Evolutionary conservation across 2,113 vertebrate species (phyloP).

Genomic region (Alaudala cheleensis): DNA sequence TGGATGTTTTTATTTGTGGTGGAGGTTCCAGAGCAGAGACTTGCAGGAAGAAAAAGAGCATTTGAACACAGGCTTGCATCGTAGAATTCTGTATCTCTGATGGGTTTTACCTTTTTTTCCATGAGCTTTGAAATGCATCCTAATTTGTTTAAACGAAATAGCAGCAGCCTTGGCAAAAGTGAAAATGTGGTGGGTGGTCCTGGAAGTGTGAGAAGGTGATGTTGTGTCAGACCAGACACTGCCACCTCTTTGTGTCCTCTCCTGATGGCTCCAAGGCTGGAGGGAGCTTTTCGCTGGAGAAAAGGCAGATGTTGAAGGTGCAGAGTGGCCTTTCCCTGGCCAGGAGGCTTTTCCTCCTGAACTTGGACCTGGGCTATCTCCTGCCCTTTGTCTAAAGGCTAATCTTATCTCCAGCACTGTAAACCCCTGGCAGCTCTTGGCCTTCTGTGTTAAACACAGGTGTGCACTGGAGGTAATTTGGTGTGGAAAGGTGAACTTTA

Average conservation of each 20-base stretch:
- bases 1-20: neutral
- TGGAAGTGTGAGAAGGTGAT: fast-evolving
- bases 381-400: neutral
- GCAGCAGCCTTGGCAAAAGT: neutral
- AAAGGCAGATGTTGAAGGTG: fast-evolving
- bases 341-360: neutral
- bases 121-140: neutral
- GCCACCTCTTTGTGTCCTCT: neutral
- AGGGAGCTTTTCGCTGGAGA: neutral
- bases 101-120: neutral
- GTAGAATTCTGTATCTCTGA: neutral
- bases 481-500: neutral
- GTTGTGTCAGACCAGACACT: neutral
- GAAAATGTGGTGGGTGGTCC: neutral
- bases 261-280: fast-evolving
- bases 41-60: neutral
- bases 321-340: neutral
- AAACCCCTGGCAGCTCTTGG: neutral
- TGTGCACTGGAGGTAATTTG: neutral
- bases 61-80: neutral
- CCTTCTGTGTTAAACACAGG: neutral
- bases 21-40: neutral
- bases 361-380: neutral
- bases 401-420: neutral
- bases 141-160: neutral